Evolutionary conservation across 2,797 vertebrate genomes (phyloP), one percentile per base, ranked within the genome.

Genomic region (Enteromius anoplus): DNA sequence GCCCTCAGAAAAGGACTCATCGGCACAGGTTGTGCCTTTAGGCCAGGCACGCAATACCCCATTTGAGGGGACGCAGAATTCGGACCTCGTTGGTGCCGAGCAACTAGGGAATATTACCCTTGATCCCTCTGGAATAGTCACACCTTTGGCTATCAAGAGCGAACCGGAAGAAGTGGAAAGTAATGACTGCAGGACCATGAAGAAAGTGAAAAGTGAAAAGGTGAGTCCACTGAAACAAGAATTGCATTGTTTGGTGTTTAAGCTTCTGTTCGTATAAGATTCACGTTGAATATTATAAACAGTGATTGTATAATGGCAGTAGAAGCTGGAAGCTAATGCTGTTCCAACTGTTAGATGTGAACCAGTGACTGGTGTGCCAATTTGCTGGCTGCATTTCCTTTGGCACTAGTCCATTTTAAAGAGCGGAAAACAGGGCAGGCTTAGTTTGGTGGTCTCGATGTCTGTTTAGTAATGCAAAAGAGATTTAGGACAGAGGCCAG

Each of bases 191-290:
- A 97, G 98, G 91, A 95, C 93, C 72, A 90, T 98, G 91, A 99
- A 99, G 90, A 99, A 99, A 92, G 95, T 98, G 89, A 99, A 99
- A 93, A 95, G 94, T 11, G 98, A 99, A 92, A 99, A 99, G 97
- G 98, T 99, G 96, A 91, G 97, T 85, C 14, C 11, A 37, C 34
- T 62, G 34, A 42, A n/a, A 11, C 34, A 15, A 64, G 17, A 26
- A 42, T n/a, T 32, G 42, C 37, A 47, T 45, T 47, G 53, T 49
- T 3, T 51, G 29, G 23, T 34, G 49, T 21, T 60, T 15, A 51
- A 14, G 10, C 42, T 58, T 42, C 40, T n/a, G 11, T 19, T 40
- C 37, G 3, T 55, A 19, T 37, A 75, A 75, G 6, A 34, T 23
- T 77, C 19, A 77, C 17, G 81, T 76, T 42, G 10, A 55, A 10